Percentiles rank a stretch among this genome's conserved stretches.
These are phyloP conservation scores for Dreissena polymorpha DNA, from an alignment of 1,140 invertebrate genomes.

Conservation along the genomic window DNA sequence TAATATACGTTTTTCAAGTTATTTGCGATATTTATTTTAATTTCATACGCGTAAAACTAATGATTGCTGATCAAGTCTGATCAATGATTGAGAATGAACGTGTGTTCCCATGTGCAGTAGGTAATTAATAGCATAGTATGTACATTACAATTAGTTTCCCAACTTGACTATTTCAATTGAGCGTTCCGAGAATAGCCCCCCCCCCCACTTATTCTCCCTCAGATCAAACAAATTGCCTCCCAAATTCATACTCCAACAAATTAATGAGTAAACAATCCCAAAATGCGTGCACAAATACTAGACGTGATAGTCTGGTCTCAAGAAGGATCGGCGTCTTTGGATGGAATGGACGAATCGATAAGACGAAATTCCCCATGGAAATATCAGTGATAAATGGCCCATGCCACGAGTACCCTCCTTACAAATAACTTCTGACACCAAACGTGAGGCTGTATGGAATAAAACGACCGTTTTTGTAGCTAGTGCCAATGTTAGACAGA, in stretches of 20 bases:
- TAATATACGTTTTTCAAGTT: no score
- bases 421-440: slow-evolving; percentile 42
- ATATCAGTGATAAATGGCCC: slow-evolving; percentile 45
- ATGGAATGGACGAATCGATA: slow-evolving; percentile 30
- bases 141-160: no score
- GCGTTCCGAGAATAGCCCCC: no score
- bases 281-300: neutral
- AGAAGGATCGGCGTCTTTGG: neutral
- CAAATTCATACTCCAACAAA: neutral
- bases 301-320: neutral
- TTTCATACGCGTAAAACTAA: no score
- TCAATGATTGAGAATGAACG: no score
- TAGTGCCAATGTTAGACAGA: no score
- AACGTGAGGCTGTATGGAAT: slow-evolving; percentile 29
- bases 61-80: no score
- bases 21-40: no score
- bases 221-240: neutral
- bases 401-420: slow-evolving; percentile 16
- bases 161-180: no score
- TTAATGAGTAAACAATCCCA: neutral
- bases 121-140: no score
- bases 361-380: slow-evolving; percentile 32
- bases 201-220: neutral
- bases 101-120: no score
- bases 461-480: neutral